phyloP scores from a whole-genome alignment of 1,140 invertebrate genomes.

The Formica exsecta region DNA sequence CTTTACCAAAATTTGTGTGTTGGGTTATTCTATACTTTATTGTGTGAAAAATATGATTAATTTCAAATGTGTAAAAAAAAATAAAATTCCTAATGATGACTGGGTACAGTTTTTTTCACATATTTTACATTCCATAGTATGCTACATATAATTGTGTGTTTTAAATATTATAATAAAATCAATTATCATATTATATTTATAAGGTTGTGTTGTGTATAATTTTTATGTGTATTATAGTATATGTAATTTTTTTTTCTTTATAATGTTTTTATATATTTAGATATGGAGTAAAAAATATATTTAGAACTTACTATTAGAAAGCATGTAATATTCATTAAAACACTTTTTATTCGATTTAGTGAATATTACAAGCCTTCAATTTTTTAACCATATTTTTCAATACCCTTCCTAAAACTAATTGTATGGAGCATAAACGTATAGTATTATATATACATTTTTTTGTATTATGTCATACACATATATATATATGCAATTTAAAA shows the following conservation, averaged over 20 bases:
- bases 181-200: too few species aligned
- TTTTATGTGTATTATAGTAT: background rate
- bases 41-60: constrained; percentile 28
- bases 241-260: background rate
- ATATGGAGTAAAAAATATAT: background rate
- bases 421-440: background rate
- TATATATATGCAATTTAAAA: too few species aligned
- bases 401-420: background rate
- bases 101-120: constrained; percentile 18
- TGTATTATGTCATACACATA: background rate
- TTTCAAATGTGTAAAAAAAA: constrained; percentile 37
- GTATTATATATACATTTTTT: background rate
- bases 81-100: constrained; percentile 33
- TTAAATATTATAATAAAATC: background rate
- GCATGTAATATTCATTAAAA: background rate
- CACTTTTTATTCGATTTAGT: background rate
- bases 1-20: constrained; percentile 19
- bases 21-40: constrained; percentile 14
- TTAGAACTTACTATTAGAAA: background rate
- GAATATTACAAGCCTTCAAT: background rate
- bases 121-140: background rate
- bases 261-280: background rate
- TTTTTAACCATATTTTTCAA: background rate
- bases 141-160: background rate
- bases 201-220: background rate